phyloP scores from a whole-genome alignment of 2,797 vertebrate species.

The Pseudocheirus occidentalis region DNA sequence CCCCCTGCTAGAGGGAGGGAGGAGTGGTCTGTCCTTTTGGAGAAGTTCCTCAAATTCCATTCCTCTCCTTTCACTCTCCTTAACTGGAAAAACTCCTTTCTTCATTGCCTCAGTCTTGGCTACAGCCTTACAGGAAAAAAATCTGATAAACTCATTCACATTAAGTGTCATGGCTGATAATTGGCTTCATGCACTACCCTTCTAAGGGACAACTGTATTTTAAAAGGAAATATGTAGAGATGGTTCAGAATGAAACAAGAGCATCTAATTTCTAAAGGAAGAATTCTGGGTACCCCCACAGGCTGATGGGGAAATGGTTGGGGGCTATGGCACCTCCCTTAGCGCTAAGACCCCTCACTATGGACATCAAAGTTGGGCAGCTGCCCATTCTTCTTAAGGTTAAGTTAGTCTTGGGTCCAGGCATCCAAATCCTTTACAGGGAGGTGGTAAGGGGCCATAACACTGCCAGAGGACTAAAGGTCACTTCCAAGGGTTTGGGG shows the following conservation, averaged over 20 bases:
- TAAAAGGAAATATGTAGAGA: not conserved
- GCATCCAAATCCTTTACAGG: not conserved
- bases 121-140: not conserved
- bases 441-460: no score
- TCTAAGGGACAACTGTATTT: not conserved
- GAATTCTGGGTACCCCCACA: not conserved
- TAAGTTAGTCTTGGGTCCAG: not conserved
- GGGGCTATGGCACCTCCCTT: not conserved
- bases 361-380: not conserved
- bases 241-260: not conserved
- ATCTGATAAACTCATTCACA: not conserved
- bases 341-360: not conserved
- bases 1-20: not conserved
- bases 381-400: not conserved
- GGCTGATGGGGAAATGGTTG: not conserved
- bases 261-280: not conserved
- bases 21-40: not conserved
- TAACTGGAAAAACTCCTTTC: not conserved
- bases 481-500: not conserved
- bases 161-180: not conserved
- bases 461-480: not conserved
- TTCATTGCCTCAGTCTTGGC: not conserved
- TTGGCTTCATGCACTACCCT: not conserved
- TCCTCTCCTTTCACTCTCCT: not conserved
- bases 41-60: not conserved